Evolutionary conservation across 2,113 vertebrate genomes (phyloP).

Genomic region (Notechis scutatus): DNA sequence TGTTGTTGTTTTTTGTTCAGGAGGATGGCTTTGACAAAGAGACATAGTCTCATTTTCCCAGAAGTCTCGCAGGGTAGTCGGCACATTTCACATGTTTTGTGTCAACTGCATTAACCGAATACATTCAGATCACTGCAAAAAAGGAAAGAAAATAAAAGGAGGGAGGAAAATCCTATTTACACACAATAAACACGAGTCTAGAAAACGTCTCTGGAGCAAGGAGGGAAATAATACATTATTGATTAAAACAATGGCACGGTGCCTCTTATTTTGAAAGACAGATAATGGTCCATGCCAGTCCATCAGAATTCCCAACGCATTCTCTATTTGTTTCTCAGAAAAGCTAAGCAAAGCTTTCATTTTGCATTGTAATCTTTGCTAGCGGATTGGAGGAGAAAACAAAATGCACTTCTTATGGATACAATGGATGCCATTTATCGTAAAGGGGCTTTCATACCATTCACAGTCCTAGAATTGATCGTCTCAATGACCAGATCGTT

Average conservation of each 20-base stretch:
- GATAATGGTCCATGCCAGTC: neutral
- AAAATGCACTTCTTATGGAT: accelerated
- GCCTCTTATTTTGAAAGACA: conserved; percentile 54
- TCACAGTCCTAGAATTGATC: neutral
- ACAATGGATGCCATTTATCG: neutral
- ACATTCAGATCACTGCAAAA: conserved; percentile 35
- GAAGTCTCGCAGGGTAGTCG: conserved; percentile 38
- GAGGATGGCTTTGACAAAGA: conserved; percentile 21
- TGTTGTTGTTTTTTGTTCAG: neutral
- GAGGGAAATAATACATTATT: conserved; percentile 54
- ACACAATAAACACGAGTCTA: conserved; percentile 54
- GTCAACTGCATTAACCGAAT: conserved; percentile 55
- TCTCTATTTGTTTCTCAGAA: neutral
- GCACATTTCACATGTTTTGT: conserved; percentile 19
- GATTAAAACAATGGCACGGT: conserved; percentile 49
- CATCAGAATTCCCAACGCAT: accelerated
- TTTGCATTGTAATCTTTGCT: neutral
- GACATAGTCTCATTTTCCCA: conserved; percentile 32
- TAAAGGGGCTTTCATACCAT: neutral
- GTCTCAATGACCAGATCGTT: neutral
- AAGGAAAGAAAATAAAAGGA: conserved; percentile 8
- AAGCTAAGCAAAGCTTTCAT: accelerated
- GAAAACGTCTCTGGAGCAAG: conserved; percentile 16
- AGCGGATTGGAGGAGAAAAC: accelerated
- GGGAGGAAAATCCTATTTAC: conserved; percentile 62